Conservation (phyloP, 2,113 vertebrate species). For the Pseudopodoces humilis region DNA sequence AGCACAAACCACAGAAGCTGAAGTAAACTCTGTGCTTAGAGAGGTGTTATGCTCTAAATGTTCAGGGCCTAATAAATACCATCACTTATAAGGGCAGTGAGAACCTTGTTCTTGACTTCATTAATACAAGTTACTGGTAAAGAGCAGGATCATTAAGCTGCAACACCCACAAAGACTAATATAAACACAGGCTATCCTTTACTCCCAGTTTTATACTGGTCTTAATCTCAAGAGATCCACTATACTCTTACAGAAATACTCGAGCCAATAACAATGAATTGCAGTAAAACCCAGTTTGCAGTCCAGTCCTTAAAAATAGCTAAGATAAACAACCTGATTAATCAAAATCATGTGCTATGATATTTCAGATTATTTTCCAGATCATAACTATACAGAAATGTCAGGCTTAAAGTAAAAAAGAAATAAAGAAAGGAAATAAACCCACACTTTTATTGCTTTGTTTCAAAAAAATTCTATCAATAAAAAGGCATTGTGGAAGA, state of each 20-base stretch:
- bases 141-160: neutral
- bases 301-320: neutral
- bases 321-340: neutral
- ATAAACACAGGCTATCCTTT: neutral
- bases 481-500: neutral
- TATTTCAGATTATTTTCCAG: neutral
- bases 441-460: fast-evolving
- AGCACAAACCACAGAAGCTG: neutral
- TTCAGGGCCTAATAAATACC: neutral
- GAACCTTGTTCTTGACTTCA: neutral
- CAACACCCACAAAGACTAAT: neutral
- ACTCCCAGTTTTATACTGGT: neutral
- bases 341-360: neutral
- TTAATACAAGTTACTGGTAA: neutral
- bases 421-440: neutral
- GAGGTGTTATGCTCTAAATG: neutral
- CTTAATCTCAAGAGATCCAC: neutral
- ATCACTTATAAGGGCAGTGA: neutral
- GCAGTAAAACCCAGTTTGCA: neutral
- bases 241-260: neutral
- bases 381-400: neutral
- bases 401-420: neutral
- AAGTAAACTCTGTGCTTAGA: neutral
- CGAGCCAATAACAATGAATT: neutral
- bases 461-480: neutral